Conservation (phyloP, 2,888 invertebrate species). For the Trachelus troglodyta region DNA sequence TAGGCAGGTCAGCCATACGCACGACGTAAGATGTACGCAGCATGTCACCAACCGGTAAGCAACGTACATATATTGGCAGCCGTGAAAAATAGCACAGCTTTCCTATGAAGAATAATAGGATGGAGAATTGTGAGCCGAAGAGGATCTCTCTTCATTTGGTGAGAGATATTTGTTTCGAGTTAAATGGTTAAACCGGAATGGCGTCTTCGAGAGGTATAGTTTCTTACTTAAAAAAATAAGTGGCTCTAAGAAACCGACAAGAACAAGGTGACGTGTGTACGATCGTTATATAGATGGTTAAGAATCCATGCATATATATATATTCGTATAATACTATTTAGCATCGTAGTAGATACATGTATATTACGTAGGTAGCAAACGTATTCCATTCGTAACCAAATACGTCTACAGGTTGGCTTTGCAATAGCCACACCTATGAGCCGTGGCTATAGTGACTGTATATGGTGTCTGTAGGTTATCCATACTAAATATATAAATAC, state of each 20-base stretch:
- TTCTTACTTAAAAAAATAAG: background rate
- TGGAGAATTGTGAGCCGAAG: background rate
- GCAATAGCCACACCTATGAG: slow-evolving; percentile 40
- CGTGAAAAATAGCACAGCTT: background rate
- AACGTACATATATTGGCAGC: background rate
- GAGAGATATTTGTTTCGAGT: background rate
- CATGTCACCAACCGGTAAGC: background rate
- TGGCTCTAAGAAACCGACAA: background rate
- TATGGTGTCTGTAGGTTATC: background rate
- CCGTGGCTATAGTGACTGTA: background rate
- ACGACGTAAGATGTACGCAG: background rate
- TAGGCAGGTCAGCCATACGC: background rate
- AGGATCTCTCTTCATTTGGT: background rate
- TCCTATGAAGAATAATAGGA: background rate
- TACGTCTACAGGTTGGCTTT: slow-evolving; percentile 47
- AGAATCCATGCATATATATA: slow-evolving; percentile 20
- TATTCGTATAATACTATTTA: background rate
- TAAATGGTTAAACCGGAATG: background rate
- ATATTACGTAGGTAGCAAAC: slow-evolving; percentile 35
- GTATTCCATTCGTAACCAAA: slow-evolving; percentile 56
- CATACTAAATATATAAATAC: background rate
- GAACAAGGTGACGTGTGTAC: background rate
- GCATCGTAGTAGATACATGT: background rate
- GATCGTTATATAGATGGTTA: slow-evolving; percentile 2
- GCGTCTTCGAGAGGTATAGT: background rate